A percentile compares a stretch with the other conserved stretches of the same genome.
phyloP scores from a whole-genome alignment of 2,888 invertebrate species.

The Boloria euphrosyne region DNA sequence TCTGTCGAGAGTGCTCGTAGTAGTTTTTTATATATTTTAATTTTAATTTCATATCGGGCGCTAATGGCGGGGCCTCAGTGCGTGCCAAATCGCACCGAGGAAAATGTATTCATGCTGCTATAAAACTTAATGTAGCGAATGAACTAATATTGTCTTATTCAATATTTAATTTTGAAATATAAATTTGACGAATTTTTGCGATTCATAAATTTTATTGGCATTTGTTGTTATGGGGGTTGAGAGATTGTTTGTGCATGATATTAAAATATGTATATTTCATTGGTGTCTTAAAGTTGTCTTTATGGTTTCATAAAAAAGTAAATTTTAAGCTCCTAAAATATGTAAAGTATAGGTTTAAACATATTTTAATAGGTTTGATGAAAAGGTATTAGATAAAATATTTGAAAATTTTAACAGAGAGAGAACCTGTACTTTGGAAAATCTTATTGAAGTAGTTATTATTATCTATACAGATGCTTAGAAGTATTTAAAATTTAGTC shows the following conservation, averaged over 20 bases:
- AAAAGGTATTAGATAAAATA: no score
- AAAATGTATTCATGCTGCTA: constrained; percentile 78
- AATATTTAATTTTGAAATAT: constrained; percentile 79
- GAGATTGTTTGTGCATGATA: not conserved
- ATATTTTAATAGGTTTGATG: no score
- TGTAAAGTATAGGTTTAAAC: no score
- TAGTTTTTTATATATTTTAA: constrained; percentile 81
- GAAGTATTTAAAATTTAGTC: no score
- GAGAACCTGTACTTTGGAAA: no score
- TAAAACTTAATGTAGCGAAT: constrained; percentile 81
- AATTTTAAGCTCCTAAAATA: not conserved
- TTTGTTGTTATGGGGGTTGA: constrained; percentile 20
- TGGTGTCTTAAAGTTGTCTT: not conserved
- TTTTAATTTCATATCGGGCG: constrained; percentile 82
- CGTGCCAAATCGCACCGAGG: constrained; percentile 75
- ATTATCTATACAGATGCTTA: no score
- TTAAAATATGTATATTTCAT: not conserved
- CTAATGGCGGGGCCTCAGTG: constrained; percentile 77
- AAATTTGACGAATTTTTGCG: constrained; percentile 60
- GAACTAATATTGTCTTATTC: constrained; percentile 82
- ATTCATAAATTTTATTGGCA: constrained; percentile 28
- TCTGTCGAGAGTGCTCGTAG: constrained; percentile 76
- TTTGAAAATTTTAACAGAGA: no score
- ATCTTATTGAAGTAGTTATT: no score
- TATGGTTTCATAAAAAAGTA: not conserved